Percentiles rank a stretch among this genome's conserved stretches.
Conservation (phyloP, 1,140 invertebrate genomes). For the Atta texana region DNA sequence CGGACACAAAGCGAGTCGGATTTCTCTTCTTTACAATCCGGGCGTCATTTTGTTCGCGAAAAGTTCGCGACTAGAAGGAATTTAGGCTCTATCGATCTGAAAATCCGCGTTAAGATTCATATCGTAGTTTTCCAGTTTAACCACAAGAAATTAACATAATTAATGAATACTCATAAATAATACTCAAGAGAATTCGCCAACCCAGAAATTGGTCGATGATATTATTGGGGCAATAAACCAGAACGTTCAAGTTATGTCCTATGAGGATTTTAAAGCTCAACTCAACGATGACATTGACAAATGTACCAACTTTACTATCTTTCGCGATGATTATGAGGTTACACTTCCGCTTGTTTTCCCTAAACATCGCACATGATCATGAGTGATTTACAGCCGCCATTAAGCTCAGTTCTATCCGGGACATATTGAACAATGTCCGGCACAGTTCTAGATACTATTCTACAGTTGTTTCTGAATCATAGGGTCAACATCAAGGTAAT, state of each 20-base stretch:
- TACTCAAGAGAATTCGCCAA: conserved; percentile 1
- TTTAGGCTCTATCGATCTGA: conserved; percentile 24
- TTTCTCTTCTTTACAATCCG: conserved; percentile 3
- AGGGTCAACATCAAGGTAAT: conserved; percentile 27
- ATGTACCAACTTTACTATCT: conserved; percentile 32
- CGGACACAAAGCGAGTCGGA: conserved; percentile 38
- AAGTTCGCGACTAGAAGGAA: conserved; percentile 36
- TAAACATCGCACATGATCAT: conserved; percentile 14
- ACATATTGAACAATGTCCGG: conserved; percentile 16
- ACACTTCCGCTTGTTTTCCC: conserved; percentile 47
- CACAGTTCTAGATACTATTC: not conserved
- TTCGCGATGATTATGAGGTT: conserved; percentile 53
- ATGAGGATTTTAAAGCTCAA: not conserved
- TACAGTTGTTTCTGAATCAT: not conserved
- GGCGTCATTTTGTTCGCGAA: conserved; percentile 30
- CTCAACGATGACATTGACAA: conserved; percentile 40
- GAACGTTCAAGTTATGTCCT: not conserved
- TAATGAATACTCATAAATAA: not conserved
- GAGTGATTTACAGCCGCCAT: conserved; percentile 48
- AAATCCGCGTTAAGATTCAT: conserved; percentile 28
- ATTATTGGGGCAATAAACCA: no score
- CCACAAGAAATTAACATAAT: not conserved
- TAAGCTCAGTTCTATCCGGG: conserved; percentile 24
- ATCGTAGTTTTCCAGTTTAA: conserved; percentile 16
- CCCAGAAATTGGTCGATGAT: not conserved